A percentile compares a stretch with the other conserved stretches of the same genome.
Evolutionary conservation across 2,113 vertebrate species (phyloP).

Genomic region (Phrynocephalus versicolor): DNA sequence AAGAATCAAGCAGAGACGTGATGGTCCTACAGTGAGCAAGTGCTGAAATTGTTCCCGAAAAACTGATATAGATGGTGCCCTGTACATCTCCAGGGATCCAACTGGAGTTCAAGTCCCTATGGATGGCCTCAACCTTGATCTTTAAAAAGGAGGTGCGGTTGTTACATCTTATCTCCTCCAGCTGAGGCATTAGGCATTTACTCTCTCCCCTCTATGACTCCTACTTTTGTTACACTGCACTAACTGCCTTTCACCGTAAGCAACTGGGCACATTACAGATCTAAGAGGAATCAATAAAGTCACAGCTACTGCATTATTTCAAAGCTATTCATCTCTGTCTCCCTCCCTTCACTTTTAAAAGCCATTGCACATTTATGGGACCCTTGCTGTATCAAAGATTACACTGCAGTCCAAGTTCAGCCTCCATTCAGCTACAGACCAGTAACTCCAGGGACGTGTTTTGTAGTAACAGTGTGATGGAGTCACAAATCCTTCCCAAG

Average conservation of each 20-base stretch:
- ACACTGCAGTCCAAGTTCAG: background rate
- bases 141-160: too few species aligned
- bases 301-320: background rate
- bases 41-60: too few species aligned
- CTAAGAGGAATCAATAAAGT: background rate
- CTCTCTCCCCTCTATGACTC: background rate
- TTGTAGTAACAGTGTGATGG: background rate
- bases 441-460: background rate
- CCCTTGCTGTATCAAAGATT: background rate
- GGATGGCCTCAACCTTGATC: too few species aligned
- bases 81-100: too few species aligned
- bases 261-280: background rate
- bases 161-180: too few species aligned
- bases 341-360: fast-evolving
- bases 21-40: too few species aligned
- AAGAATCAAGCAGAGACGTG: too few species aligned
- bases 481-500: background rate
- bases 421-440: background rate
- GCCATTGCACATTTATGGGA: background rate
- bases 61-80: too few species aligned
- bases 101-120: too few species aligned
- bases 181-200: background rate
- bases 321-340: background rate
- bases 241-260: background rate
- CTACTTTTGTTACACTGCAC: background rate